These are phyloP conservation scores for Pristionchus mayeri DNA, from an alignment of 2,888 invertebrate genomes.

Conservation along the genomic window DNA sequence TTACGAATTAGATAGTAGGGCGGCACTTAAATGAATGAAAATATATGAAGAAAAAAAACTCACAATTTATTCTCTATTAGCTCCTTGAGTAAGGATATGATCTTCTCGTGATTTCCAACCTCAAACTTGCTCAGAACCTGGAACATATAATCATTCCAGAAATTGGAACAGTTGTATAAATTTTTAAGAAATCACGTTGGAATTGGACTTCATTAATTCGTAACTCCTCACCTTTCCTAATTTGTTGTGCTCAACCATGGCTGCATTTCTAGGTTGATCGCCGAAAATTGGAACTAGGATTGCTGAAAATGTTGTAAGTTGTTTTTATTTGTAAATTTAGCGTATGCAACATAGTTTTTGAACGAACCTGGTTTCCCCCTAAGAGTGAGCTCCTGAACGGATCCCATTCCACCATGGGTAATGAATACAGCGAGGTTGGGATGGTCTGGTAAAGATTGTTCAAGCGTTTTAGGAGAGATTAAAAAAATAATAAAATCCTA, in stretches of 20 bases:
- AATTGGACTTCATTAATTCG: no score
- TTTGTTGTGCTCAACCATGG: neutral
- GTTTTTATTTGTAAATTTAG: neutral
- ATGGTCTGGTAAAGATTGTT: neutral
- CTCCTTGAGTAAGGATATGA: neutral
- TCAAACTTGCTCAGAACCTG: conserved; percentile 6
- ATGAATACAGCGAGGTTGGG: no score
- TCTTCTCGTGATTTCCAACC: neutral
- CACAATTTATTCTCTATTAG: neutral
- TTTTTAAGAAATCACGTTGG: no score
- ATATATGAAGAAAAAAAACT: no score
- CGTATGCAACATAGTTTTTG: no score
- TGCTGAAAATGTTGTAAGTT: neutral
- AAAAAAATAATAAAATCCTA: no score
- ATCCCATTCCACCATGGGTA: neutral
- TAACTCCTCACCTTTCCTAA: neutral
- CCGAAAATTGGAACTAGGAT: no score
- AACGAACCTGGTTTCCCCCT: neutral
- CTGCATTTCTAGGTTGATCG: no score
- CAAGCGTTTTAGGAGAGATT: no score
- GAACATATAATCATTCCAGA: no score
- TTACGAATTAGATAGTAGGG: no score
- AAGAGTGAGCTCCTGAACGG: neutral
- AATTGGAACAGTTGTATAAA: no score
- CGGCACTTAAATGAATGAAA: neutral